Base-by-base conservation (phyloP, 2,113 vertebrate species). In the Castor canadensis region DNA sequence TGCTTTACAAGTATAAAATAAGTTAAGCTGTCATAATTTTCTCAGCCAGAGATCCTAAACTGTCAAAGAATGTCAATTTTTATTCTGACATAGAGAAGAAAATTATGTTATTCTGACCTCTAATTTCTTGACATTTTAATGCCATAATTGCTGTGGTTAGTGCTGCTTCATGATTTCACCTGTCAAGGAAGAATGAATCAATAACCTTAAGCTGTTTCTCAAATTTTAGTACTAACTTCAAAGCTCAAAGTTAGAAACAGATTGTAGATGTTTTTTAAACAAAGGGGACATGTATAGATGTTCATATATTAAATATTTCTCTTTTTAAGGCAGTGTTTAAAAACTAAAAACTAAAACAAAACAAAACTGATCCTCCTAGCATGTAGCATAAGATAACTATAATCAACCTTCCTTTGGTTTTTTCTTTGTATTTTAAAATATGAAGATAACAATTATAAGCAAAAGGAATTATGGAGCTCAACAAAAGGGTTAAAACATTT, bases 51-150 rank as follows among this genome's bases (percentile, higher is more conserved):
- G 98, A 98, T 98, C 98, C 97, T 96, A 96, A 97, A 98, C 98
- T 98, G 99, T 99, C 99, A 99, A 98, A 98, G 83, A 97, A 98
- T 98, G 99, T 99, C 99, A 99, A 98, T 98, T 98, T 99, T 98
- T 99, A 98, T 98, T 98, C 98, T 99, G 99, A 99, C 98, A 98
- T 90, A 94, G 97, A 97, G 97, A 98, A 98, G 98, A 99, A 99
- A 99, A 99, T 99, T 96, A 99, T 99, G 98, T 98, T 98, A 98
- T 98, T 98, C 98, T 99, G 99, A 99, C 99, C 98, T 99, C 98
- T 99, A 99, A 99, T 99, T 99, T 99, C 98, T 98, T 99, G 99
- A 99, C 99, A 99, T 99, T 99, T 99, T 99, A 99, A 99, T 98
- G 98, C 98, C 97, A 98, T 99, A 99, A 99, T 99, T 99, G 98